A percentile compares a stretch with the other conserved stretches of the same genome.
phyloP scores from a whole-genome alignment of 1,140 invertebrate genomes.

The Episyrphus balteatus region DNA sequence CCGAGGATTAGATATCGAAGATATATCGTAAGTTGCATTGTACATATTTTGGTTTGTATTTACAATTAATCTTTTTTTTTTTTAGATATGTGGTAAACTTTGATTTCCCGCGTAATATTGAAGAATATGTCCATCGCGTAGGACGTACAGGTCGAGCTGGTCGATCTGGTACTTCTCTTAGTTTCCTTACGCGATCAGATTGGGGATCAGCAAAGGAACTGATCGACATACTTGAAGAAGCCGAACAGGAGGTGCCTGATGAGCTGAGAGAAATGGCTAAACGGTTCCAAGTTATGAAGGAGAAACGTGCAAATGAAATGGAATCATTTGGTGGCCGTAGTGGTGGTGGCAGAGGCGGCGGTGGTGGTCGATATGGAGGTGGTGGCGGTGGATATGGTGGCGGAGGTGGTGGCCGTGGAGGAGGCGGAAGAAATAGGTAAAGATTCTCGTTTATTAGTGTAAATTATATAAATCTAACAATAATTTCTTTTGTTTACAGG shows the following conservation, averaged over 20 bases:
- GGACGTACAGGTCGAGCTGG: constrained; percentile 83
- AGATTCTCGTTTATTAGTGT: no score
- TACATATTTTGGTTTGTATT: not conserved
- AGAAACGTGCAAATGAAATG: constrained; percentile 41
- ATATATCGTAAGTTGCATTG: constrained; percentile 63
- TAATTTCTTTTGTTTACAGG: no score
- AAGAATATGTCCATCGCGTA: constrained; percentile 83
- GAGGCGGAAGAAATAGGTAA: no score
- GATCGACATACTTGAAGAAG: constrained; percentile 72
- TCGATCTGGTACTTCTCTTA: constrained; percentile 66
- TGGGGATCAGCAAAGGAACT: constrained; percentile 67
- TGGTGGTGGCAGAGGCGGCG: constrained; percentile 25
- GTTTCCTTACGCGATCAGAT: constrained; percentile 68
- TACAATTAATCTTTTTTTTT: not conserved
- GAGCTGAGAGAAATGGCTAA: constrained; percentile 59
- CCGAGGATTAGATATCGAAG: constrained; percentile 82
- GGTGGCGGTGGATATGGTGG: not conserved
- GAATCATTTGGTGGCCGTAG: constrained; percentile 29
- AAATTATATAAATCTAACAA: no score
- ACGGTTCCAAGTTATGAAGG: constrained; percentile 51
- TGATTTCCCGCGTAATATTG: constrained; percentile 83
- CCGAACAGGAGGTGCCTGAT: constrained; percentile 60
- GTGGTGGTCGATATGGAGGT: constrained; percentile 14
- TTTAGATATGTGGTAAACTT: constrained; percentile 61
- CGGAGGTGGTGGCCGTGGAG: no score